A percentile compares a stretch with the other conserved stretches of the same genome.
phyloP scores from a whole-genome alignment of 2,797 vertebrate genomes.

The Borostomias antarcticus region DNA sequence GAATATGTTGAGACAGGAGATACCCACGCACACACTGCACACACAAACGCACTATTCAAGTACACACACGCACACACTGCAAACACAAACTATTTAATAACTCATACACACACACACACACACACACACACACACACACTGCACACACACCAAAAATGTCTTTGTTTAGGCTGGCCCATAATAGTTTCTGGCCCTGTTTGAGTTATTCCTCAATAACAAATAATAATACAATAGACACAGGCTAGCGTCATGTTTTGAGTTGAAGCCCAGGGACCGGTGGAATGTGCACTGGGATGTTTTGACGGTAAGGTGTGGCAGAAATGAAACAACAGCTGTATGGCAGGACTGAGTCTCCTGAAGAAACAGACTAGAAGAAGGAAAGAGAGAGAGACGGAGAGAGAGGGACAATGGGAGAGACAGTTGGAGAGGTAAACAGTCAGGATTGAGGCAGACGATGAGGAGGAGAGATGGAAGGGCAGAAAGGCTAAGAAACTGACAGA shows the following conservation, averaged over 20 bases:
- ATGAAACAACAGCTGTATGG: constrained; percentile 64
- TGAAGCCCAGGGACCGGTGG: constrained; percentile 34
- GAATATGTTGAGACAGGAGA: constrained; percentile 15
- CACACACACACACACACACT: too few species aligned
- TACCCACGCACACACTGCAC: neutral
- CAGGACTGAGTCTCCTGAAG: constrained; percentile 61
- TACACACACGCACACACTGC: neutral
- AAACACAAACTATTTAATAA: too few species aligned
- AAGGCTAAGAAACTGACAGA: too few species aligned
- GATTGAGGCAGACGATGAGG: constrained; percentile 21
- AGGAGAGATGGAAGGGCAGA: neutral
- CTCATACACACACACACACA: neutral
- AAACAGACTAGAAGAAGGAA: constrained; percentile 38
- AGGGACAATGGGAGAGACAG: neutral
- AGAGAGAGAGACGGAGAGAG: neutral
- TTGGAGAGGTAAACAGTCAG: constrained; percentile 46
- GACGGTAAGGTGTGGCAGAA: constrained; percentile 65
- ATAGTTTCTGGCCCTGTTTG: too few species aligned
- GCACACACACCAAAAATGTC: too few species aligned
- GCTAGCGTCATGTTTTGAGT: constrained; percentile 36
- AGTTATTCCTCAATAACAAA: too few species aligned
- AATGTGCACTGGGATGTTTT: constrained; percentile 48
- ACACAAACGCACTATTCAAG: too few species aligned
- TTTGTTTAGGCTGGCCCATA: too few species aligned
- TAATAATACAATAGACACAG: neutral